A percentile compares a stretch with the other conserved stretches of the same genome.
phyloP scores from a whole-genome alignment of 2,888 invertebrate species.

The Oithona nana region DNA sequence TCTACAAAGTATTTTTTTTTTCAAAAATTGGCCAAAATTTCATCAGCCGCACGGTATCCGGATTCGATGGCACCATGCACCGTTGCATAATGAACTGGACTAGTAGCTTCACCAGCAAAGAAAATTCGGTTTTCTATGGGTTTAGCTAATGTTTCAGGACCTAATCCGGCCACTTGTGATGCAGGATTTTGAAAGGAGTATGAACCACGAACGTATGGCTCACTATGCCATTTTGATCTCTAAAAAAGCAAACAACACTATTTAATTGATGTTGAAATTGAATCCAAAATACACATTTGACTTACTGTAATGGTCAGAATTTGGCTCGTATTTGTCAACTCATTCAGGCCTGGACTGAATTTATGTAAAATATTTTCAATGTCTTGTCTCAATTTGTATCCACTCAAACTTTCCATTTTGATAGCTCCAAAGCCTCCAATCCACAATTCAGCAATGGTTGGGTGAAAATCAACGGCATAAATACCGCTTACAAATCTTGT shows the following conservation, averaged over 20 bases:
- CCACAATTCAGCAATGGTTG: neutral
- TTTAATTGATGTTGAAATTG: too few relatives aligned
- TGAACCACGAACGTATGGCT: neutral
- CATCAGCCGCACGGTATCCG: neutral
- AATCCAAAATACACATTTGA: too few relatives aligned
- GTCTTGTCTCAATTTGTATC: neutral
- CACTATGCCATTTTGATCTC: neutral
- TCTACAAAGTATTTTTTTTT: neutral
- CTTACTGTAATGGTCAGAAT: too few relatives aligned
- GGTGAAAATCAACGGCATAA: neutral
- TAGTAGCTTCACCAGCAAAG: slow-evolving; percentile 90
- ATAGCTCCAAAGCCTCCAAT: neutral
- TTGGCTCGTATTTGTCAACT: too few relatives aligned
- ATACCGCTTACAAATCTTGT: neutral
- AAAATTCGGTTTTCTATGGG: slow-evolving; percentile 41
- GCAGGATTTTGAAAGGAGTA: neutral
- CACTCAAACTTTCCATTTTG: neutral
- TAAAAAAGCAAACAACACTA: neutral
- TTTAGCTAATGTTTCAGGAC: neutral
- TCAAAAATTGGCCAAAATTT: neutral
- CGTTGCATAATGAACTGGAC: slow-evolving; percentile 80
- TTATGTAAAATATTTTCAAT: neutral
- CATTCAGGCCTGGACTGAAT: too few relatives aligned
- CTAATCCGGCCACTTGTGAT: neutral
- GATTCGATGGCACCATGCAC: slow-evolving; percentile 56